These are phyloP conservation scores for Jordanella pulchra DNA, from an alignment of 2,797 vertebrate genomes.

Conservation along the genomic window DNA sequence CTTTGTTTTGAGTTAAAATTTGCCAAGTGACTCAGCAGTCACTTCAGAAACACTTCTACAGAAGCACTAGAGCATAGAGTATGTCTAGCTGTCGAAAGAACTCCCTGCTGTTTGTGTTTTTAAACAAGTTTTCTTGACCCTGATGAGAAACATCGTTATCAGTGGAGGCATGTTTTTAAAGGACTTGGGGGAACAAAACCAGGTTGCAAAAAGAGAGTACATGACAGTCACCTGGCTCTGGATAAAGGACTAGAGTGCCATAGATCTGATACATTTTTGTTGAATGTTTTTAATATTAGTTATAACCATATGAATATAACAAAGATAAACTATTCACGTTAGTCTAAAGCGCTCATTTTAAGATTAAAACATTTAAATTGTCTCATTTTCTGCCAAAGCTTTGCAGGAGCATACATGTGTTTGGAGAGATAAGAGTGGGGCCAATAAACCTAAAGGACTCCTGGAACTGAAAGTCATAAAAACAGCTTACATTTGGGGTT, in stretches of 20 bases:
- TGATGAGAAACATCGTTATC: not conserved
- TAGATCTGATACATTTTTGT: not conserved
- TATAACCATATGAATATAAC: not conserved
- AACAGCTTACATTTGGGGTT: not conserved
- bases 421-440: too few species aligned
- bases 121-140: not conserved
- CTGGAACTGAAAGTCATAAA: not conserved
- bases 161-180: not conserved
- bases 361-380: not conserved
- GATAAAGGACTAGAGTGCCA: not conserved
- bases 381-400: too few species aligned
- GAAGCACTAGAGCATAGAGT: not conserved
- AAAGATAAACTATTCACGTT: not conserved
- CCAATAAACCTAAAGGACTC: too few species aligned
- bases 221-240: not conserved
- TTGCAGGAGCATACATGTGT: too few species aligned
- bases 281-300: not conserved
- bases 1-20: slow-evolving; percentile 3
- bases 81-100: not conserved
- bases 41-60: not conserved
- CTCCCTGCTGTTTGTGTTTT: not conserved
- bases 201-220: not conserved
- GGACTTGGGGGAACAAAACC: not conserved
- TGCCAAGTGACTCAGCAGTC: slow-evolving; percentile 7
- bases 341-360: not conserved